Percentiles rank a stretch among this genome's conserved stretches.
Conservation (phyloP, 2,113 vertebrate species). For the Pollachius pollachius region DNA sequence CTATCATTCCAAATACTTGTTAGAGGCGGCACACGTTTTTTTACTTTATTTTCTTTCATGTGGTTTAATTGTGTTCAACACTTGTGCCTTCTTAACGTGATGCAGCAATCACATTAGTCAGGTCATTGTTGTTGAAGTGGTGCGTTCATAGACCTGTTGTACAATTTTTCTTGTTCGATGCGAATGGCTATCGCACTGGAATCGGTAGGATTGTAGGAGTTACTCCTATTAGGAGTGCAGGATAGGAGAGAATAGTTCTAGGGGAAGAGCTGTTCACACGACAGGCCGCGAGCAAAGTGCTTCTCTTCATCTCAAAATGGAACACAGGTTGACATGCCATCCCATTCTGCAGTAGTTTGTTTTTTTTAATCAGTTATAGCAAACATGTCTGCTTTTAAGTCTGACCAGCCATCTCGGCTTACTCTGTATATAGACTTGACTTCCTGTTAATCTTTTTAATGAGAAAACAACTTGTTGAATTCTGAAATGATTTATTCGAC, state of each 20-base stretch:
- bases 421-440: slow-evolving; percentile 19
- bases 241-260: neutral
- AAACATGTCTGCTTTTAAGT: slow-evolving; percentile 32
- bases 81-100: no score
- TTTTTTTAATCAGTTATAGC: slow-evolving; percentile 26
- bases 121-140: no score
- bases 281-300: slow-evolving; percentile 13
- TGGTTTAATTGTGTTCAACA: no score
- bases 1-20: no score
- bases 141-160: no score
- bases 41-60: no score
- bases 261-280: neutral
- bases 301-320: slow-evolving; percentile 19
- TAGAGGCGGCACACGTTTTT: no score
- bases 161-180: slow-evolving; percentile 1
- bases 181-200: slow-evolving; percentile 13
- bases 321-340: slow-evolving; percentile 11
- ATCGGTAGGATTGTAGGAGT: neutral
- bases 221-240: neutral
- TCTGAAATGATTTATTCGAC: slow-evolving; percentile 57
- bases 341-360: slow-evolving; percentile 29
- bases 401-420: neutral
- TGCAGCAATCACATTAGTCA: no score
- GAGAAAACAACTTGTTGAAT: slow-evolving; percentile 21
- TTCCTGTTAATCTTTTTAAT: slow-evolving; percentile 5